Base-by-base conservation (phyloP, 2,113 vertebrate species). In the Morone chrysops region DNA sequence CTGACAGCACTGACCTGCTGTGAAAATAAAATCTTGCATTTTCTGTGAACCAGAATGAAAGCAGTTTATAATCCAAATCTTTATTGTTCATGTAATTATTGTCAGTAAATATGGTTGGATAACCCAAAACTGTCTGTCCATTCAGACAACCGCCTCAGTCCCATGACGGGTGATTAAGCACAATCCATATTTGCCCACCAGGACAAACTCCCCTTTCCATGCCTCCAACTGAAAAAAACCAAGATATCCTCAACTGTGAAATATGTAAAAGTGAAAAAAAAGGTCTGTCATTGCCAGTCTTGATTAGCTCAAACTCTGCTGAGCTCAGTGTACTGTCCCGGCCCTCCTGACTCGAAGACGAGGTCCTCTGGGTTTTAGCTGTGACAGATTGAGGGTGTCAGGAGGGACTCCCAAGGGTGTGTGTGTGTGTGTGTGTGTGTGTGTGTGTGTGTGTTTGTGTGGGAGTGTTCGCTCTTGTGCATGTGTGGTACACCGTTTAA, bases 371-470 rank as follows among this genome's bases (percentile, higher is more conserved):
- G 90, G 89, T 87, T 90, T 90, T 73, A 79, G 82, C 88, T 89
- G 80, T 86, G 90, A 92, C 93, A 93, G 93, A 94, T 93, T 91
- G 90, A 90, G 90, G 86, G 89, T 93, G 91, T 90, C 85, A 90
- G 71, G 80, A 89, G 82, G 73, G 75, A 77, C 79, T 88, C 89
- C 83, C 78, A 78, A 71, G 88, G 85, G 76, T 87, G 77, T 79
- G 63, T 78, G 83, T 62, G 59, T 65, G 36, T 68, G 74, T 63
- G 45, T 83, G 51, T 51, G 36, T 73, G 54, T 50, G 25, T 87
- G 77, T 79, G 63, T 78, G 83, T 62, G 59, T 65, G 36, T 68
- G 74, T 63, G 45, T 83, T 57, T 51, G 36, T 73, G 54, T 50
- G 25, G 22, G 36, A 13, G 18, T 68, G 73, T 73, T 75, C n/a